A percentile compares a stretch with the other conserved stretches of the same genome.
Evolutionary conservation across 2,113 vertebrate species (phyloP).

Genomic region (Tragelaphus imberbis): DNA sequence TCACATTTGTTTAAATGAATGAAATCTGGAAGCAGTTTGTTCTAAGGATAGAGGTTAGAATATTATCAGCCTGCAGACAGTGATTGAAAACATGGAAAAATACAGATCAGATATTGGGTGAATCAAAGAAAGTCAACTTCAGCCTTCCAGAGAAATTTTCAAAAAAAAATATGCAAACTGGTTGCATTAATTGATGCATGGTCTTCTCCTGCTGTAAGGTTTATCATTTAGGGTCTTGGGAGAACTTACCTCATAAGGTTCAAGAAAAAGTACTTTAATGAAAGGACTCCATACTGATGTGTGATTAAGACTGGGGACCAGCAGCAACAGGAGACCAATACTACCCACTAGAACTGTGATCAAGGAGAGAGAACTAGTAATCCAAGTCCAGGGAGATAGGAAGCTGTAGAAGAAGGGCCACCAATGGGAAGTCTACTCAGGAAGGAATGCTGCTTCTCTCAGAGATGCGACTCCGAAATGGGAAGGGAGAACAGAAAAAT

Average conservation of each 20-base stretch:
- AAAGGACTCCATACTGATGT: not conserved
- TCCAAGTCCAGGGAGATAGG: not conserved
- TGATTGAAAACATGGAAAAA: not conserved
- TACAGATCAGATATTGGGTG: not conserved
- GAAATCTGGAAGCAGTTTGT: not conserved
- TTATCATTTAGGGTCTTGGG: not conserved
- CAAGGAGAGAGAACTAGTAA: not conserved
- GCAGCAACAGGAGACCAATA: not conserved
- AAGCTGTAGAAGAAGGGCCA: not conserved
- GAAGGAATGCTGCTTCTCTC: not conserved
- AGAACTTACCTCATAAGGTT: not conserved
- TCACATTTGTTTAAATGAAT: not conserved
- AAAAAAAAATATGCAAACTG: not conserved
- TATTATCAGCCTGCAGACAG: not conserved
- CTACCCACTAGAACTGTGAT: not conserved
- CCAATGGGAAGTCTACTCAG: not conserved
- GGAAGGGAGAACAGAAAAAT: not conserved
- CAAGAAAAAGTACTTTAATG: not conserved
- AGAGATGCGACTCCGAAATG: not conserved
- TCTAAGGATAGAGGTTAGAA: not conserved
- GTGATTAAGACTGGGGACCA: not conserved
- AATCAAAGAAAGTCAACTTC: not conserved
- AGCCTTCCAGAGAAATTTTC: not conserved
- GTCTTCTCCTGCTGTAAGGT: accelerated
- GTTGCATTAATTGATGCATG: not conserved